A percentile compares a stretch with the other conserved stretches of the same genome.
Conservation (phyloP, 1,140 invertebrate species). For the Geopemphigus sp. region DNA sequence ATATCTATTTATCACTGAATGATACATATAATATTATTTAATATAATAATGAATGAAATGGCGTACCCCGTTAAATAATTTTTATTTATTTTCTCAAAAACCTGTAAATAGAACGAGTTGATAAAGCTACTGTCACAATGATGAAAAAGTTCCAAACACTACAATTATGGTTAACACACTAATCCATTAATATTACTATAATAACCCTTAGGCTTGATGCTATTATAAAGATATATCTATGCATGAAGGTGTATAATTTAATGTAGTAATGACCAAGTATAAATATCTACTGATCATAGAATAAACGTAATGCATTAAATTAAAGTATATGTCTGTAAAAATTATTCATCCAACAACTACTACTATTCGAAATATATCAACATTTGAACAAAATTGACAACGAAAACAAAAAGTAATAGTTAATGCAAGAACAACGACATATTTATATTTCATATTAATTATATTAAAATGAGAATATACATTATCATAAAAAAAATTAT, state of each 20-base stretch:
- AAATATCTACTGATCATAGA: not conserved
- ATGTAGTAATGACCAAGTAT: conserved; percentile 18
- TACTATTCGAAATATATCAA: no score
- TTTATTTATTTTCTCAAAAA: conserved; percentile 5
- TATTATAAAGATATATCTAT: conserved; percentile 1
- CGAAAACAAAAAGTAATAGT: no score
- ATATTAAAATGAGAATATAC: no score
- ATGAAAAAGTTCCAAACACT: not conserved
- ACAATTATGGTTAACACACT: not conserved
- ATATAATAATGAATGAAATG: not conserved
- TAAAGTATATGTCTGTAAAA: not conserved
- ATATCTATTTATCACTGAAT: no score
- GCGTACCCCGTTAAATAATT: not conserved
- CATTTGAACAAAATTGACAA: no score
- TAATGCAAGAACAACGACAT: no score
- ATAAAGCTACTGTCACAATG: not conserved
- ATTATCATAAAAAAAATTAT: no score
- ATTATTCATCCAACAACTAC: no score
- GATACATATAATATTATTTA: no score
- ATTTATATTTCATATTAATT: no score
- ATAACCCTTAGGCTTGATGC: conserved; percentile 1
- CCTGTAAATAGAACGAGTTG: not conserved
- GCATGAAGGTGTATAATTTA: conserved; percentile 17
- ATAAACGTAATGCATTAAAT: not conserved
- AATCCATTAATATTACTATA: not conserved